Conservation (phyloP, 2,113 vertebrate species). For the Monopterus albus region DNA sequence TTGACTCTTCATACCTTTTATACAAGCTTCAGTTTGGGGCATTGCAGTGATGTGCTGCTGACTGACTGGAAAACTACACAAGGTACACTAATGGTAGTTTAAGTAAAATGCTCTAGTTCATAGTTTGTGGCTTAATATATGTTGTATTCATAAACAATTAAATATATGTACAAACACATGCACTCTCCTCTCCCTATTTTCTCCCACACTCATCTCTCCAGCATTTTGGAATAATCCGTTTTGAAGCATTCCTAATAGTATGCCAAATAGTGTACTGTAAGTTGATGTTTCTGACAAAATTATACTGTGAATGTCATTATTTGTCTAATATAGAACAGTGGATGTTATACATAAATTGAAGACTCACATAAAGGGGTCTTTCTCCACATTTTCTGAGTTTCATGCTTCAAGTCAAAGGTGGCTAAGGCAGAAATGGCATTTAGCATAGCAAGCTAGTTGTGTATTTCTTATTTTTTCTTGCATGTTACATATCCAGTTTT, state of each 20-base stretch:
- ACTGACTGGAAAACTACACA: background rate
- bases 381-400: too few relatives aligned
- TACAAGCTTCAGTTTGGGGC: too few relatives aligned
- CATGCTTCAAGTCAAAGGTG: background rate
- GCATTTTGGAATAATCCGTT: constrained; percentile 72
- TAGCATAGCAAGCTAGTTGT: constrained; percentile 1
- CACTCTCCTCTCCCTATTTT: background rate
- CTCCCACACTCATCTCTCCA: constrained; percentile 63
- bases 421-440: background rate
- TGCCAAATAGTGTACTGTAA: constrained; percentile 5
- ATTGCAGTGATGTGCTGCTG: background rate
- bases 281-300: constrained; percentile 55
- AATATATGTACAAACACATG: constrained; percentile 52
- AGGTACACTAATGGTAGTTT: constrained; percentile 7
- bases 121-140: constrained; percentile 16
- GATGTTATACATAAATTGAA: too few relatives aligned
- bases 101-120: constrained; percentile 9
- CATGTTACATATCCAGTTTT: background rate
- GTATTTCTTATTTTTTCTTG: background rate
- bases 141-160: constrained; percentile 25
- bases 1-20: too few relatives aligned
- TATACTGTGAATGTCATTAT: background rate
- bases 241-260: too few relatives aligned
- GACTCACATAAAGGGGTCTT: too few relatives aligned
- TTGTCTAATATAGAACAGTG: too few relatives aligned